phyloP scores from a whole-genome alignment of 2,888 invertebrate genomes.

The Monochamus alternatus region DNA sequence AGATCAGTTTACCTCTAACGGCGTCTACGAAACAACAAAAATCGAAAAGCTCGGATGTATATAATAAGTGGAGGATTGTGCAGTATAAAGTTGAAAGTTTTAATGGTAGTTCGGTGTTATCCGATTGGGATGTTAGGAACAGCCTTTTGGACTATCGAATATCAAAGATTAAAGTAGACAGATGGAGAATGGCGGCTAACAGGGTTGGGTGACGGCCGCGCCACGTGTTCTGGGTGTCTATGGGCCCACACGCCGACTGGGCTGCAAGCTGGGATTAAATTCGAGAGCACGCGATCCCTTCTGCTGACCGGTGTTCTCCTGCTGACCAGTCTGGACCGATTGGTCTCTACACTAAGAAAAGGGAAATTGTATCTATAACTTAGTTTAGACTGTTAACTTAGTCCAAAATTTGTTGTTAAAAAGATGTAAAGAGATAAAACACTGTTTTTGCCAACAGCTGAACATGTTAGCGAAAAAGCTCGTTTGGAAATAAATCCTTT shows the following conservation, averaged over 20 bases:
- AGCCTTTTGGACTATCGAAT: conserved; percentile 62
- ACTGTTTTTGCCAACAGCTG: no score
- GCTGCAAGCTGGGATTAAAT: conserved; percentile 27
- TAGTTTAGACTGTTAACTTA: no score
- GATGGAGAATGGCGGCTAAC: conserved; percentile 53
- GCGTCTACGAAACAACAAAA: conserved; percentile 10
- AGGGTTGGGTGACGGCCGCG: conserved; percentile 51
- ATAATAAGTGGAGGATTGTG: conserved; percentile 30
- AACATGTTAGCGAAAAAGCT: no score
- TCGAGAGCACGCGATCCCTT: conserved; percentile 29
- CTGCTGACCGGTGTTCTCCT: conserved; percentile 13
- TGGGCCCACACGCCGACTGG: conserved; percentile 55
- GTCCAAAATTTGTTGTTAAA: no score
- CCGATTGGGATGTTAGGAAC: conserved; percentile 58
- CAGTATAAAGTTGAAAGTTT: conserved; percentile 53
- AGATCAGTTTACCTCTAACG: conserved; percentile 5
- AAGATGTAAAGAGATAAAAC: no score
- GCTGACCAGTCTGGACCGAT: conserved; percentile 18
- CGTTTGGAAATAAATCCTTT: no score
- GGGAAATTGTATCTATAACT: not conserved
- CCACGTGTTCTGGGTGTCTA: conserved; percentile 55
- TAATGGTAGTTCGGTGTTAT: conserved; percentile 64
- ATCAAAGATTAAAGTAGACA: conserved; percentile 64
- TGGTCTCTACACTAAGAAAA: not conserved
- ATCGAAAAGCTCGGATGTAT: conserved; percentile 9